Evolutionary conservation across 2,888 invertebrate genomes (phyloP).

Genomic region (Metallyticus violacea): DNA sequence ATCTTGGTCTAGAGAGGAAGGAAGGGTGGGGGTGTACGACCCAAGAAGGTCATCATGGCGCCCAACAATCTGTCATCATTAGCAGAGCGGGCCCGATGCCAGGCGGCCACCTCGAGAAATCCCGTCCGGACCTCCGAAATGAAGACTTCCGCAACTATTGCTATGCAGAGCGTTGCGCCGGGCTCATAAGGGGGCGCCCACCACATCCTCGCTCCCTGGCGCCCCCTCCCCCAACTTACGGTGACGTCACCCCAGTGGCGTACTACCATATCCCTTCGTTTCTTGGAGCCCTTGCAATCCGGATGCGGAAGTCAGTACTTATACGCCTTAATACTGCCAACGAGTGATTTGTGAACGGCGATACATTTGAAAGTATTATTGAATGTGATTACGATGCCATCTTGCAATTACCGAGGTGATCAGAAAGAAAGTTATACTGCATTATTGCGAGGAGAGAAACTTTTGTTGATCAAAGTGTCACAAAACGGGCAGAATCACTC

Average conservation of each 20-base stretch:
- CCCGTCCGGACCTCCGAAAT: background rate
- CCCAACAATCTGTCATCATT: background rate
- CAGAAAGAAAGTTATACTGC: too few species aligned
- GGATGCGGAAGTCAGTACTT: background rate
- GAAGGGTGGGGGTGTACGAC: background rate
- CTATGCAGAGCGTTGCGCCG: background rate
- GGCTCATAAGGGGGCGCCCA: background rate
- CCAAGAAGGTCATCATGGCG: background rate
- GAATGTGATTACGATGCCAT: too few species aligned
- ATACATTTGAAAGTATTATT: too few species aligned
- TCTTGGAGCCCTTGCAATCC: too few species aligned
- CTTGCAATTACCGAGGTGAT: too few species aligned
- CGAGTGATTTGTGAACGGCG: too few species aligned
- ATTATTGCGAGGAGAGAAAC: too few species aligned
- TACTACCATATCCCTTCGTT: background rate
- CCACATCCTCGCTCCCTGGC: background rate
- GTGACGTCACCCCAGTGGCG: background rate
- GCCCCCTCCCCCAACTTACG: too few species aligned
- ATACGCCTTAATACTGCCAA: too few species aligned
- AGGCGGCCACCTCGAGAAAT: background rate
- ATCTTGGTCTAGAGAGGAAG: too few species aligned
- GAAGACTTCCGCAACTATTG: constrained; percentile 8
- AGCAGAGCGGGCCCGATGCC: background rate
- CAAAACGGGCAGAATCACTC: too few species aligned
- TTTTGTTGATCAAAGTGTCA: too few species aligned